phyloP scores from a whole-genome alignment of 30 jellyfish, hydroid and myxozoan genomes.

The Chironex yamaguchii region DNA sequence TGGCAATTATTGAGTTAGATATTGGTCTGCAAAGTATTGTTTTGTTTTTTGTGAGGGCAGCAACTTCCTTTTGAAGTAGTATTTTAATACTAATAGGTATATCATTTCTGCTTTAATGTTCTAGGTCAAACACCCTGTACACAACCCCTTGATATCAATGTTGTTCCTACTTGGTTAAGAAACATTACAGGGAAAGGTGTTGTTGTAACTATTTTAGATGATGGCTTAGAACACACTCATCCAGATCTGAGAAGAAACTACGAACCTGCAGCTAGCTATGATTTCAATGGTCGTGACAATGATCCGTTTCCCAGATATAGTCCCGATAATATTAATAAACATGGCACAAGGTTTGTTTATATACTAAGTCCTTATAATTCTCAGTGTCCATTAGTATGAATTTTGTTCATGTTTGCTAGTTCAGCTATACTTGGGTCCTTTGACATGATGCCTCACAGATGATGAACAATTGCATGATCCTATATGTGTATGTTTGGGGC shows the following conservation, averaged over 20 bases:
- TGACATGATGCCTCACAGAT: no score
- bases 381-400: neutral
- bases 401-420: no score
- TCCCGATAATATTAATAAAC: constrained; percentile 85
- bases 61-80: no score
- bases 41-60: no score
- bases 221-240: constrained; percentile 93
- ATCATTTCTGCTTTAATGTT: no score
- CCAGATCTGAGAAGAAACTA: constrained; percentile 88
- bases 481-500: no score
- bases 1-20: no score
- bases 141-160: constrained; percentile 88
- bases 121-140: constrained; percentile 65
- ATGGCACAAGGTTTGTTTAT: constrained; percentile 95
- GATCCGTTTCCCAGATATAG: constrained; percentile 94
- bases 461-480: no score
- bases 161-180: constrained; percentile 80
- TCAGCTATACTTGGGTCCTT: no score
- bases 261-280: constrained; percentile 90
- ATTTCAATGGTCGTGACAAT: constrained; percentile 79
- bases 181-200: constrained; percentile 95
- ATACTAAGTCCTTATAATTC: neutral
- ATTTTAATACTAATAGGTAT: no score
- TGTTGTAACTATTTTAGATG: constrained; percentile 95
- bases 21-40: no score